Evolutionary conservation across 2,797 vertebrate genomes (phyloP).

Genomic region (Carapus acus): DNA sequence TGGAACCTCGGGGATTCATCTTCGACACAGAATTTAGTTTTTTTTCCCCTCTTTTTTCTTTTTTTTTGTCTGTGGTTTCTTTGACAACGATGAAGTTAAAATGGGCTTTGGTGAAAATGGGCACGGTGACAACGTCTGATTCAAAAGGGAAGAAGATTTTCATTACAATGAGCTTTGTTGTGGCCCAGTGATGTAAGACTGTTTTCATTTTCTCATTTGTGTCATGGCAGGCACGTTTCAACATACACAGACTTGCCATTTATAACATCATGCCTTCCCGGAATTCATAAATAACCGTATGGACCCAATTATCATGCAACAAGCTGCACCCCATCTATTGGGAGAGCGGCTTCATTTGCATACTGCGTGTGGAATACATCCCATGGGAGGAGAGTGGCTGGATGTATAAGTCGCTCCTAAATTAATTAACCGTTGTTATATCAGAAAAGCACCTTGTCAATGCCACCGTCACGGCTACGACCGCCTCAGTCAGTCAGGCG

Average conservation of each 20-base stretch:
- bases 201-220: slow-evolving; percentile 20
- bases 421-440: slow-evolving; percentile 40
- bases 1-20: slow-evolving; percentile 16
- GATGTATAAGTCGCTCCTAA: slow-evolving; percentile 29
- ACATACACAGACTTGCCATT: slow-evolving; percentile 25
- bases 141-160: slow-evolving; percentile 2
- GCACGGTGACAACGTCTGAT: slow-evolving; percentile 11
- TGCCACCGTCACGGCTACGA: slow-evolving; percentile 4
- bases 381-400: slow-evolving; percentile 24
- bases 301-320: slow-evolving; percentile 41
- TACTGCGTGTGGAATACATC: slow-evolving; percentile 40
- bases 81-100: slow-evolving; percentile 10
- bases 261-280: slow-evolving; percentile 23
- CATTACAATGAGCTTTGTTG: slow-evolving; percentile 4
- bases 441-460: slow-evolving; percentile 34
- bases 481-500: too few relatives aligned
- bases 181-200: slow-evolving; percentile 11
- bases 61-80: background rate
- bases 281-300: slow-evolving; percentile 36
- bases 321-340: slow-evolving; percentile 17
- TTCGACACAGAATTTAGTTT: background rate
- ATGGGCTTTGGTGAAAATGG: slow-evolving; percentile 1
- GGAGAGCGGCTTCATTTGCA: slow-evolving; percentile 36
- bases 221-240: slow-evolving; percentile 21
- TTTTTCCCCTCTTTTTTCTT: too few relatives aligned